A percentile compares a stretch with the other conserved stretches of the same genome.
These are phyloP conservation scores for Gyps fulvus DNA, from an alignment of 2,113 vertebrate species.

Conservation along the genomic window DNA sequence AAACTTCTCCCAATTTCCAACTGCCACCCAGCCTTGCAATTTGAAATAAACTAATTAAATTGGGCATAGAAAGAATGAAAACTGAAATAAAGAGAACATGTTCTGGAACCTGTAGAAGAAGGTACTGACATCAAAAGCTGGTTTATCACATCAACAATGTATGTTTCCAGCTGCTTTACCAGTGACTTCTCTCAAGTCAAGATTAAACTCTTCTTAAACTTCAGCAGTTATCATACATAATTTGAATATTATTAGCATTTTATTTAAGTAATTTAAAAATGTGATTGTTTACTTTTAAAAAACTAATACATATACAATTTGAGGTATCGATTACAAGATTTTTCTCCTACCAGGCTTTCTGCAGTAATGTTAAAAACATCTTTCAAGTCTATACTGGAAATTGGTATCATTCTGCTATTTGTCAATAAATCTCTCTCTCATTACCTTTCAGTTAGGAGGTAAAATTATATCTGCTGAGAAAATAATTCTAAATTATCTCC, in stretches of 20 bases:
- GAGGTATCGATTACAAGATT: not conserved
- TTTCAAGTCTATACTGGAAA: not conserved
- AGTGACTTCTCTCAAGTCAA: not conserved
- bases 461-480: not conserved
- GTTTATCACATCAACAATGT: not conserved
- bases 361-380: not conserved
- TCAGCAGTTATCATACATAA: not conserved
- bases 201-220: not conserved
- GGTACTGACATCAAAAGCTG: not conserved
- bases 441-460: not conserved
- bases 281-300: not conserved
- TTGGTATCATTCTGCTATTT: not conserved
- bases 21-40: not conserved
- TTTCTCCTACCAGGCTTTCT: not conserved
- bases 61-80: not conserved
- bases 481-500: not conserved
- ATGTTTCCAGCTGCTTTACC: not conserved
- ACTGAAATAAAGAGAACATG: not conserved
- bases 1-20: not conserved
- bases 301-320: not conserved
- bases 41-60: not conserved
- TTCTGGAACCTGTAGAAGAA: not conserved
- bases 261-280: not conserved
- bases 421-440: not conserved
- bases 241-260: not conserved